Base-by-base conservation (phyloP, 2,113 vertebrate genomes). In the Nyctibius bracteatus region DNA sequence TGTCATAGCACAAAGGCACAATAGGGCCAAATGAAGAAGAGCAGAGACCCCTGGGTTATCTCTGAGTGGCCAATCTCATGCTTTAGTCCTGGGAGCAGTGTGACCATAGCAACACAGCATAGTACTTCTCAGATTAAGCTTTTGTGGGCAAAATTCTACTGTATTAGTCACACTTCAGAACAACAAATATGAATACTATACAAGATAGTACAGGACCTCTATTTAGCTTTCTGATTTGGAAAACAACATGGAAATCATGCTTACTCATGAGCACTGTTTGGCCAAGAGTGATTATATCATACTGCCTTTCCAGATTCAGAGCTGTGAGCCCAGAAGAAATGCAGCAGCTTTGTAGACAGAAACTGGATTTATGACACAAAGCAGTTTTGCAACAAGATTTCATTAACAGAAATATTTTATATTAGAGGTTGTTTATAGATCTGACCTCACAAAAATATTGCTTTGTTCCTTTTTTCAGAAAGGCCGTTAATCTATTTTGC, bases 381-480 rank as follows among this genome's bases (percentile, higher is more conserved):
- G n/a, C n/a, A n/a, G n/a, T n/a, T n/a, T n/a, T n/a, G n/a, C n/a
- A n/a, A n/a, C n/a, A n/a, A n/a, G n/a, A n/a, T n/a, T n/a, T n/a
- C n/a, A n/a, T n/a, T n/a, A 57, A 84, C 46, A 97, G 90, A 96
- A 96, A 67, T 95, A 86, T 96, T 97, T 98, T 95, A 57, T 97
- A 97, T 97, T 96, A 95, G 95, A 96, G 97, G 97, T 98, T 96
- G 91, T 74, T 92, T 98, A 98, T 97, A 93, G 98, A 98, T 98
- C 97, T 97, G 97, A 96, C 88, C 77, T 88, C 82, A 81, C 63
- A 95, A 90, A 98, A 97, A 96, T 96, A 95, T 25, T 96, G 62
- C 65, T 63, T 75, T 67, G 93, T 96, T 79, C n/a, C 63, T 25
- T 73, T 72, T 49, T 91, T 84, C 63, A 19, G 27, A 92, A 94